These are phyloP conservation scores for Lonchura striata DNA, from an alignment of 2,113 vertebrate genomes.

Conservation along the genomic window DNA sequence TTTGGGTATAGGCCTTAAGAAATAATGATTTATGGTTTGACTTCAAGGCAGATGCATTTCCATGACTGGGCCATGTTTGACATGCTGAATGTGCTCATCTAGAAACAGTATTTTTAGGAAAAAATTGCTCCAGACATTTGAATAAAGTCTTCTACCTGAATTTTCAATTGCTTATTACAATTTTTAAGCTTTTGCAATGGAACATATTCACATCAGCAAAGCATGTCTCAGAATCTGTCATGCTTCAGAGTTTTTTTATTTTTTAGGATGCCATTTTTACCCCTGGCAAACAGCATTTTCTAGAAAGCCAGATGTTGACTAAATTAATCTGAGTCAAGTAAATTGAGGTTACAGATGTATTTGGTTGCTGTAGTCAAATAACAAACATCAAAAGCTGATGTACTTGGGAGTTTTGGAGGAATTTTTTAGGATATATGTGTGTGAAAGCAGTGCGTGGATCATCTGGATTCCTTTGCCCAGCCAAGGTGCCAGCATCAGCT, in stretches of 20 bases:
- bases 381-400: neutral
- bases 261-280: neutral
- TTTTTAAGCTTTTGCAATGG: neutral
- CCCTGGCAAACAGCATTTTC: neutral
- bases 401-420: neutral
- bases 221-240: neutral
- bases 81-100: neutral
- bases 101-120: constrained; percentile 5
- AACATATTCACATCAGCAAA: neutral
- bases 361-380: neutral
- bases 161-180: neutral
- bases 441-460: neutral
- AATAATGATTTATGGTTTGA: neutral
- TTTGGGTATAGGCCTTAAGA: neutral
- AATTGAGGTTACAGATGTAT: neutral
- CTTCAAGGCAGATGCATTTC: neutral
- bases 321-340: neutral
- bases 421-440: neutral
- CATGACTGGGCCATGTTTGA: neutral
- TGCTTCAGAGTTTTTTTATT: neutral
- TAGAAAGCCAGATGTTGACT: neutral
- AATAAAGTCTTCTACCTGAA: neutral
- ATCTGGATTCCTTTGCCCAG: neutral
- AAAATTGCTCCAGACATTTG: neutral
- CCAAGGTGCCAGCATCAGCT: neutral